phyloP scores from a whole-genome alignment of 2,797 vertebrate species.

The Gorsachius magnificus region DNA sequence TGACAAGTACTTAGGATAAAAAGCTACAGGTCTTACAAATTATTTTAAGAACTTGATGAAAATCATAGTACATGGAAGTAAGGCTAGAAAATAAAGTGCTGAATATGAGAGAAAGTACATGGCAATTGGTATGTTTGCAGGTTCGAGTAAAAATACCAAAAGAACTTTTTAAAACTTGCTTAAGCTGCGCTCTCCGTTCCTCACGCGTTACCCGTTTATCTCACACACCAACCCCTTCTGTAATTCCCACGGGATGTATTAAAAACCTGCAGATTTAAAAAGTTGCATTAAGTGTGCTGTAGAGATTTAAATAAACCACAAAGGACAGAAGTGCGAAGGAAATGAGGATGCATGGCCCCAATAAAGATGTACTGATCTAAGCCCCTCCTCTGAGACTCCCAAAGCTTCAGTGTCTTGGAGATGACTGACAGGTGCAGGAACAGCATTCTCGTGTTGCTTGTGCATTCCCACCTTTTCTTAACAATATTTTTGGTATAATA shows the following conservation, averaged over 20 bases:
- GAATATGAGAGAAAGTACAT: conserved; percentile 76
- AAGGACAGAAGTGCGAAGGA: conserved; percentile 72
- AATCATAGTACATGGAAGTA: conserved; percentile 78
- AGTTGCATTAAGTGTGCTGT: conserved; percentile 81
- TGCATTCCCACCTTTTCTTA: conserved; percentile 77
- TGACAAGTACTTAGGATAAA: conserved; percentile 81
- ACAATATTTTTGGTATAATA: conserved; percentile 85
- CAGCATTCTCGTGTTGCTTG: conserved; percentile 75
- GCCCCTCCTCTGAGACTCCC: conserved; percentile 75
- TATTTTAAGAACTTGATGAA: conserved; percentile 75
- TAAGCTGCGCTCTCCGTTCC: conserved; percentile 62
- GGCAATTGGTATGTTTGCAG: conserved; percentile 69
- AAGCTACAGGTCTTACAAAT: conserved; percentile 80
- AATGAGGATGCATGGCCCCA: conserved; percentile 77
- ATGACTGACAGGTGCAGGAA: conserved; percentile 76
- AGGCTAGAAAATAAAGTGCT: conserved; percentile 85
- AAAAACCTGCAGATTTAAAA: conserved; percentile 80
- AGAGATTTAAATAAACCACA: conserved; percentile 69
- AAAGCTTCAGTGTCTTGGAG: conserved; percentile 77
- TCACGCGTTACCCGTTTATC: conserved; percentile 72
- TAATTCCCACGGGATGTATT: conserved; percentile 74
- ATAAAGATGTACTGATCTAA: conserved; percentile 68
- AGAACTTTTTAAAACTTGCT: conserved; percentile 58
- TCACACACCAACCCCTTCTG: conserved; percentile 69
- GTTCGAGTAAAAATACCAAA: conserved; percentile 69